Conservation (phyloP, 1,140 invertebrate genomes). For the Lucilia cuprina region DNA sequence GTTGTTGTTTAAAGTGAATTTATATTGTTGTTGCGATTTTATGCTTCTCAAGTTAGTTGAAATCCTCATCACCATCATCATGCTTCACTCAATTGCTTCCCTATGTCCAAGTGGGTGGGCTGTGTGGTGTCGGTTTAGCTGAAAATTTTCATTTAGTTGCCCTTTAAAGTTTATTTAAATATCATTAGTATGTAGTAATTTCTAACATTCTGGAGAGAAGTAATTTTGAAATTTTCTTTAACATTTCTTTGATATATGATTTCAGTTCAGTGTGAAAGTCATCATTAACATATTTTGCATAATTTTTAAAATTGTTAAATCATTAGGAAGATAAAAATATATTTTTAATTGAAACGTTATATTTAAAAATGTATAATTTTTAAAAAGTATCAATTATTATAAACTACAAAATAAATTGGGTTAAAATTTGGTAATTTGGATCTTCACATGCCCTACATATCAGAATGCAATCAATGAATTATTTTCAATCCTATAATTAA, state of each 20-base stretch:
- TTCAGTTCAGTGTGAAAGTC: neutral
- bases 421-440: too few species aligned
- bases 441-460: too few species aligned
- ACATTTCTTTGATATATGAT: too few species aligned
- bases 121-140: neutral
- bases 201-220: too few species aligned
- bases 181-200: too few species aligned
- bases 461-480: too few species aligned
- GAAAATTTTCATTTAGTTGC: neutral
- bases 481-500: too few species aligned
- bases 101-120: neutral
- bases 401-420: too few species aligned
- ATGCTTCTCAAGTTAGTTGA: neutral
- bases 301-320: neutral
- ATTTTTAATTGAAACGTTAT: too few species aligned
- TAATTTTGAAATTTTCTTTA: too few species aligned
- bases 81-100: neutral
- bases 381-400: too few species aligned
- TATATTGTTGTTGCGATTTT: neutral
- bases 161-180: neutral
- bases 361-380: too few species aligned
- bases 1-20: neutral
- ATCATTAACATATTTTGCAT: neutral
- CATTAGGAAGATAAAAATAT: neutral
- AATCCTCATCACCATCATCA: neutral